These are phyloP conservation scores for Diabrotica balteata DNA, from an alignment of 2,888 invertebrate species.

Conservation along the genomic window DNA sequence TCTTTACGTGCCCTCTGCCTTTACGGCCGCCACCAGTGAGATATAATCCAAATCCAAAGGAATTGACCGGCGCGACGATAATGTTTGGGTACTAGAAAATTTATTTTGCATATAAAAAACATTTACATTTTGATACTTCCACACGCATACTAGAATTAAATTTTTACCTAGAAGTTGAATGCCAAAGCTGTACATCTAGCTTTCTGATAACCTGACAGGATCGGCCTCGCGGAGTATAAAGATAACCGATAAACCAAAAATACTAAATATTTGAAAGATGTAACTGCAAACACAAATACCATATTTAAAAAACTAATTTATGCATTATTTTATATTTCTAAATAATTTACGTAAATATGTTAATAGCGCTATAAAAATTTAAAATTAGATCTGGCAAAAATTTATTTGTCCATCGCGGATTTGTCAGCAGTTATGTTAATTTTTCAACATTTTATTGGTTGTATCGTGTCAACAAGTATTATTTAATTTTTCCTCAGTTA, in stretches of 20 bases:
- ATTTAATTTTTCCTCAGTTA: background rate
- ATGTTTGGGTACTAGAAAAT: too few relatives aligned
- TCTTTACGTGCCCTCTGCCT: too few relatives aligned
- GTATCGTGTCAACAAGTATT: background rate
- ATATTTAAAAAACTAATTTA: background rate
- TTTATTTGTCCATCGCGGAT: background rate
- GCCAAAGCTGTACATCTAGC: too few relatives aligned
- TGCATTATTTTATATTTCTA: conserved; percentile 7
- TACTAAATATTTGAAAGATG: background rate
- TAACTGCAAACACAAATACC: background rate
- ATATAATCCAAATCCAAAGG: too few relatives aligned
- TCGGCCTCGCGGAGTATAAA: too few relatives aligned
- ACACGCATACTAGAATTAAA: too few relatives aligned
- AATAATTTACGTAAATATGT: conserved; percentile 9
- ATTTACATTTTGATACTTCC: too few relatives aligned
- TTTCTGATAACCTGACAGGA: too few relatives aligned
- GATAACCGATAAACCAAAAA: background rate
- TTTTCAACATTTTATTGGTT: background rate
- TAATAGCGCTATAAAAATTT: conserved; percentile 3
- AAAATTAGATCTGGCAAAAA: conserved; percentile 3
- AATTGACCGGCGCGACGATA: too few relatives aligned
- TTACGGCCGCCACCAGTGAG: too few relatives aligned
- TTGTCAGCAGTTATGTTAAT: conserved; percentile 2
- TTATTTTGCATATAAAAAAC: too few relatives aligned
- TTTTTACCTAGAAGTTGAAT: too few relatives aligned